Evolutionary conservation across 2,797 vertebrate species (phyloP), one percentile per base, ranked within the genome.

Genomic region (Scarus forsteni): DNA sequence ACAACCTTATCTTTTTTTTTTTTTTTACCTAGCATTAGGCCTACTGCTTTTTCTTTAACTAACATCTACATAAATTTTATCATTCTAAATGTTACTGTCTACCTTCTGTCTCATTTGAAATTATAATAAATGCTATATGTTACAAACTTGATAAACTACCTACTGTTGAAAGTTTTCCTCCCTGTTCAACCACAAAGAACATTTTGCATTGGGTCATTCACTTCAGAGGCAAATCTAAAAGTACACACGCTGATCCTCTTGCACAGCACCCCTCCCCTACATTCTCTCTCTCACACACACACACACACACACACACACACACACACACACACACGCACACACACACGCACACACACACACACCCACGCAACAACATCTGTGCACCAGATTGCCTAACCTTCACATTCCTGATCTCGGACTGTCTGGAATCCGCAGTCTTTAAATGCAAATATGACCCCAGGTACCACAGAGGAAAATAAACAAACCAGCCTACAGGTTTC

Each of bases 331-430:
- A 27, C 49, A 34, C 56, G 57, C 77, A 66, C 60, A 56, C 27
- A 34, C 19, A 8, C 61, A 35, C 70, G n/a, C 18, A 27, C 49
- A 34, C 56, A 60, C 77, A 66, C 60, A 56, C 27, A 34, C 19
- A 8, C 61, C 12, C 19, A 7, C 61, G 27, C 70, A n/a, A 35
- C 70, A 18, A 86, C 87, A 89, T 73, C 81, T 87, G 86, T 70
- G 71, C 74, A 83, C 66, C 88, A 91, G 77, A 88, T 86, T 81
- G 68, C 66, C 67, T 54, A 73, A 77, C 79, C 83, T 80, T 86
- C 60, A 80, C 85, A 91, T 90, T 91, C 85, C 88, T 79, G 55
- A 8, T 50, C 36, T 64, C 64, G 71, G 75, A 76, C 67, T 73
- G 72, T 57, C 75, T 75, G 72, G 64, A 82, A 80, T 85, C 65